Evolutionary conservation across 2,888 invertebrate species (phyloP), one percentile per base, ranked within the genome.

Genomic region (Nomada hirtipes): DNA sequence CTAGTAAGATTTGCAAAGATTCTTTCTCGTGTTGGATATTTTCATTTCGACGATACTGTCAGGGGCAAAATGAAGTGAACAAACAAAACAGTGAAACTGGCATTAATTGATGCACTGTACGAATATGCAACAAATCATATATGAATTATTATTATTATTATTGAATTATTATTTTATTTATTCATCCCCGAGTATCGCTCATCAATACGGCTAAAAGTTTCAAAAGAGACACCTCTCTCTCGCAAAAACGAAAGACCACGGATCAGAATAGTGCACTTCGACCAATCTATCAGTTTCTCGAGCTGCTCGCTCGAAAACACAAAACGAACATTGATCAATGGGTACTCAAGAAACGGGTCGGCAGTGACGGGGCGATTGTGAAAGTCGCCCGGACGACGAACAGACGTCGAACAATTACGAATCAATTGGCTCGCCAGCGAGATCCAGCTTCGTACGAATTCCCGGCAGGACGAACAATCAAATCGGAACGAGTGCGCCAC

Each of bases 381-480:
- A 57, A 77, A 60, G 23, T 65, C 53, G 44, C 10, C 65, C 23
- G 20, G 59, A 42, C 42, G 57, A 50, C 57, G 61, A 20, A 42
- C 67, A 57, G 61, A 73, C 59, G 26, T 67, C 50, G 70, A 44
- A 55, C 78, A 71, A 67, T 79, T 79, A 79, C 71, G 79, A 72
- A 67, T 78, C 79, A 71, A 78, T 78, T 42, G 50, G 47, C 59
- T 52, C 64, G 52, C 36, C 55, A 36, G 9, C 26, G 68, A 57
- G 53, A 64, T 59, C 53, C 68, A 52, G 20, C 60, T 65, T 52
- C 36, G 69, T 20, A 68, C 67, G 63, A 76, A 79, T 79, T 68
- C 76, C 63, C 68, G 29, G 23, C 50, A 63, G 64, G 59, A 57
- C 57, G 79, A 76, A 76, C 79, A 70, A 79, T 79, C 69, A 60